A percentile compares a stretch with the other conserved stretches of the same genome.
Conservation (phyloP, 2,113 vertebrate species). For the Anguilla japonica region DNA sequence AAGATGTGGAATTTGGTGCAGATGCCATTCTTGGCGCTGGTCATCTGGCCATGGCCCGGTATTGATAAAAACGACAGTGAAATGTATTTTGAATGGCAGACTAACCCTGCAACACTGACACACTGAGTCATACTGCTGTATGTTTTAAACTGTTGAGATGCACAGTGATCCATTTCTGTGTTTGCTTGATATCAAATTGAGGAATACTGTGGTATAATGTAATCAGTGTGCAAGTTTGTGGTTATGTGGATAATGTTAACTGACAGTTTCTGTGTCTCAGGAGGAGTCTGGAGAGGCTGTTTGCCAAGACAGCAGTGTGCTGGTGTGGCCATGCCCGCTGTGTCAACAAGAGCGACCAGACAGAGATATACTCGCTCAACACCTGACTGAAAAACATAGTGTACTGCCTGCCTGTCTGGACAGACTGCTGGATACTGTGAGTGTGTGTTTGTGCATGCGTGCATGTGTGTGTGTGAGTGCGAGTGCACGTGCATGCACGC, state of each 20-base stretch:
- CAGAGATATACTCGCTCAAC: constrained; percentile 65
- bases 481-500: neutral
- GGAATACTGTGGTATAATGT: neutral
- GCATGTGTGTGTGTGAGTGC: neutral
- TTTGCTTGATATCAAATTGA: neutral
- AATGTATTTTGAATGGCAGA: neutral
- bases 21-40: neutral
- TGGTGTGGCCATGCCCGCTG: constrained; percentile 72
- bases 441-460: constrained; percentile 26
- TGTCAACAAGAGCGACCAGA: constrained; percentile 71
- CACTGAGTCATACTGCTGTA: neutral
- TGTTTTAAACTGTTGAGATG: neutral
- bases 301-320: constrained; percentile 62
- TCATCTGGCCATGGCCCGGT: neutral
- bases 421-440: constrained; percentile 74
- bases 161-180: neutral
- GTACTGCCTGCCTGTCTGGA: constrained; percentile 74
- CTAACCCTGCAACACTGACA: neutral
- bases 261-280: constrained; percentile 42
- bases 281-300: constrained; percentile 74
- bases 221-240: neutral
- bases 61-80: neutral
- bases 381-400: constrained; percentile 74
- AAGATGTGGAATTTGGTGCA: neutral
- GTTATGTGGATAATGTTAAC: neutral